phyloP scores from a whole-genome alignment of 2,113 vertebrate species.

The Rana temporaria region DNA sequence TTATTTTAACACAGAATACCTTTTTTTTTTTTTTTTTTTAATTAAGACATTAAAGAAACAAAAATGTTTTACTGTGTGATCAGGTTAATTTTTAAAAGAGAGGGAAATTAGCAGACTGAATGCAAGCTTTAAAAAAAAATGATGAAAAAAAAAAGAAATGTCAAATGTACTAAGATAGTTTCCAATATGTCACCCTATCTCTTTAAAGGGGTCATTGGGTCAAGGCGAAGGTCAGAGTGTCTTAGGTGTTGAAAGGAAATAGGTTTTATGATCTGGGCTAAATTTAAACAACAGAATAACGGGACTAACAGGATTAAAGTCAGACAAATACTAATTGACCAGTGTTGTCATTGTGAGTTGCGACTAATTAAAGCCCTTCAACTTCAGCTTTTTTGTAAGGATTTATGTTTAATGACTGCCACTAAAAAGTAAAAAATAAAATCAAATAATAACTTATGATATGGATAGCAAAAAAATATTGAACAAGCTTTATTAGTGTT shows the following conservation, averaged over 20 bases:
- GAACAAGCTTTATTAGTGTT: neutral
- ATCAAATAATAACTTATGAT: neutral
- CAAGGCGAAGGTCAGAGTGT: slow-evolving; percentile 53
- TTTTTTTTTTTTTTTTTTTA: neutral
- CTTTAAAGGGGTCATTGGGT: slow-evolving; percentile 51
- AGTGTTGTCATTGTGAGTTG: slow-evolving; percentile 47
- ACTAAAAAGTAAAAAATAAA: neutral
- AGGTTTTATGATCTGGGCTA: slow-evolving; percentile 58
- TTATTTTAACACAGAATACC: too few species aligned
- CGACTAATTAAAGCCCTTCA: slow-evolving; percentile 50
- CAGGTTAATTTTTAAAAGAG: neutral
- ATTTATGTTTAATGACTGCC: slow-evolving; percentile 4
- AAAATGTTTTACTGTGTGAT: neutral
- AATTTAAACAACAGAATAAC: slow-evolving; percentile 55
- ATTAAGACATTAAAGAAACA: neutral
- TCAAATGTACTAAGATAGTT: slow-evolving; percentile 26
- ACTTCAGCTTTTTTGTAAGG: slow-evolving; percentile 22
- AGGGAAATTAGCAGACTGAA: neutral
- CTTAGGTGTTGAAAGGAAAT: slow-evolving; percentile 57
- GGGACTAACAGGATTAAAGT: slow-evolving; percentile 56
- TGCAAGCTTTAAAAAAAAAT: neutral
- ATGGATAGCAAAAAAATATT: neutral
- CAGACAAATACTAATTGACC: slow-evolving; percentile 57
- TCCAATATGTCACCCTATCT: slow-evolving; percentile 45
- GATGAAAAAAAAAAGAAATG: neutral